Evolutionary conservation across 2,888 invertebrate genomes (phyloP).

Genomic region (Polydrusus pterygomalis): DNA sequence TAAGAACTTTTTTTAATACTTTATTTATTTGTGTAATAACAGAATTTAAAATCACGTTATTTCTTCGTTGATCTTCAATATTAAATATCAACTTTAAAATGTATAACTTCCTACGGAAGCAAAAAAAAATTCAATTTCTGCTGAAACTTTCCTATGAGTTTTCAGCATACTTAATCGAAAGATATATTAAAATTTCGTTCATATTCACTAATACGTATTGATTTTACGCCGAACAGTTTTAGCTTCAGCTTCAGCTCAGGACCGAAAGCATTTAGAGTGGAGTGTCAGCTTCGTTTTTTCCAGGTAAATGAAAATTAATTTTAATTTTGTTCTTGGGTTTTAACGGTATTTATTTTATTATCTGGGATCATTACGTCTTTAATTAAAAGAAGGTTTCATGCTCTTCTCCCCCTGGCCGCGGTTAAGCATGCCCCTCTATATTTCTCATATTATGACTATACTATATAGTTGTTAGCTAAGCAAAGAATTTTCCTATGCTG

Average conservation of each 20-base stretch:
- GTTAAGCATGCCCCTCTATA: too few species aligned
- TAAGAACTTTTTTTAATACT: too few species aligned
- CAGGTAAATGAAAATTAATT: slow-evolving; percentile 27
- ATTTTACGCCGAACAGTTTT: slow-evolving; percentile 41
- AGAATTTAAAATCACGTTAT: too few species aligned
- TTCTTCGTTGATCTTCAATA: background rate
- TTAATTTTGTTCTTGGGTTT: background rate
- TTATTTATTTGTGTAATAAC: too few species aligned
- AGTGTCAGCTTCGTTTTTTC: slow-evolving; percentile 27
- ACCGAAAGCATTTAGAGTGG: slow-evolving; percentile 25
- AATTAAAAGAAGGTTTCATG: background rate
- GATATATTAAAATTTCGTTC: slow-evolving; percentile 49
- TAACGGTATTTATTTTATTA: background rate
- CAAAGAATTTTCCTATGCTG: too few species aligned
- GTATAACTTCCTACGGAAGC: background rate
- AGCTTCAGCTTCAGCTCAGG: slow-evolving; percentile 1
- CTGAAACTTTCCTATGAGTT: slow-evolving; percentile 39
- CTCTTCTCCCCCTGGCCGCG: too few species aligned
- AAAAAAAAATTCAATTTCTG: slow-evolving; percentile 21
- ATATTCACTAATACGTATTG: slow-evolving; percentile 47
- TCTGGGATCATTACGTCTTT: background rate
- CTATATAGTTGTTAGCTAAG: too few species aligned
- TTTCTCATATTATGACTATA: too few species aligned
- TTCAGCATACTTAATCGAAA: slow-evolving; percentile 27
- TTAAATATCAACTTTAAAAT: background rate